Evolutionary conservation across 2,797 vertebrate genomes (phyloP), one percentile per base, ranked within the genome.

Genomic region (Paguma larvata): DNA sequence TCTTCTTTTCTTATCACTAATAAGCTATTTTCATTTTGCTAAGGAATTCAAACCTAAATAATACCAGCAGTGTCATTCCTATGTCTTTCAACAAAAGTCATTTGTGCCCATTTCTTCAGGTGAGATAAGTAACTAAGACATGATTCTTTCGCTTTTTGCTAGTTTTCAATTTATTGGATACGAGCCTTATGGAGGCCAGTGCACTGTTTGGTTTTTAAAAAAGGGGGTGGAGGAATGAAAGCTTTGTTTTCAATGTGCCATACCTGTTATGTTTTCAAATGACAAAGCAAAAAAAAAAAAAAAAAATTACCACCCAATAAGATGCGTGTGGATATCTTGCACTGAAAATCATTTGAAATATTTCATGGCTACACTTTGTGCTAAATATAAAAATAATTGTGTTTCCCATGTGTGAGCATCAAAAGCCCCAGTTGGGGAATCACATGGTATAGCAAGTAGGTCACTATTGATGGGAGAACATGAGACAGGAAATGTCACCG

Each of bases 371-470:
- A 95, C 1, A 96, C 96, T 98, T 98, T 97, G 86, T 96, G 82
- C 95, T 96, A 90, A 97, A 94, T 96, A 93, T 93, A 92, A 94
- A 95, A 85, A 97, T 97, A 98, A 98, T 97, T 96, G 80, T 83
- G 86, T 94, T 96, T 98, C 98, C 98, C 67, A 91, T 9, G 68
- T 98, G 98, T 97, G 46, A 98, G 48, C 93, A 98, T 92, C 96
- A 92, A 97, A 95, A 67, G 93, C 84, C 88, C 96, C 85, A n/a
- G 84, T 97, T 97, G 97, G 95, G 96, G 97, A 98, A 92, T 91
- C 85, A 41, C 68, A 30, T 12, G 0, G 48, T 77, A 56, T 72
- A 97, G 65, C 83, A 96, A 97, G 94, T 97, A 97, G 86, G 78
- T 97, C 96, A 90, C 90, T 97, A 98, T 91, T 95, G 95, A 96